These are phyloP conservation scores for Pelvicachromis taeniatus DNA, from an alignment of 2,113 vertebrate species.

Conservation along the genomic window DNA sequence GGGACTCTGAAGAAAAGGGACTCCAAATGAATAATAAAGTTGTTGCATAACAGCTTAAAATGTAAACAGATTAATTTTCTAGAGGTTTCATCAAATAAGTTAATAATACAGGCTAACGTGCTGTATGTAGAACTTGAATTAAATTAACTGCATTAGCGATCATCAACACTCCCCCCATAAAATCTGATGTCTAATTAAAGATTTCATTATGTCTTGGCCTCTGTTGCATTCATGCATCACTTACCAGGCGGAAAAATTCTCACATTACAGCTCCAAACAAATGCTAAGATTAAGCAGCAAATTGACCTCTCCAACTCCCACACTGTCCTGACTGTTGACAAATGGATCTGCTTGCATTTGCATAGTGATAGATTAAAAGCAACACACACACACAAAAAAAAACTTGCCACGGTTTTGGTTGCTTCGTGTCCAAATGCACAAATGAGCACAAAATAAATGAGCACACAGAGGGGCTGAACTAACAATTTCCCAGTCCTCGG, in stretches of 20 bases:
- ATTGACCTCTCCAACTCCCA: slow-evolving; percentile 36
- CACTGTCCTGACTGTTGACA: neutral
- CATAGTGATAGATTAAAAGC: neutral
- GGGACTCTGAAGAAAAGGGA: neutral
- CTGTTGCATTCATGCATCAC: slow-evolving; percentile 11
- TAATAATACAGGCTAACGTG: neutral
- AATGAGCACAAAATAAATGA: neutral
- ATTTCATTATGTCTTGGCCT: slow-evolving; percentile 3
- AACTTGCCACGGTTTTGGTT: neutral
- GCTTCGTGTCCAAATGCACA: neutral
- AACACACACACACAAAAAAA: neutral
- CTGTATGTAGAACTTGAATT: neutral
- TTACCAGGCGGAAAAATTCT: slow-evolving; percentile 18
- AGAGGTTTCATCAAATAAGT: neutral
- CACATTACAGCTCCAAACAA: slow-evolving; percentile 12
- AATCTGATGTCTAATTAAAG: slow-evolving; percentile 14
- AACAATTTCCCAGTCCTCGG: neutral
- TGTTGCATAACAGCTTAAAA: neutral
- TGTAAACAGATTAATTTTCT: neutral
- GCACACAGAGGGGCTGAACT: neutral
- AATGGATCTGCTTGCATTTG: neutral
- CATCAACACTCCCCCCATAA: neutral
- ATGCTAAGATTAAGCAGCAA: slow-evolving; percentile 29
- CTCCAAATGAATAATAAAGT: neutral
- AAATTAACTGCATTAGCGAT: neutral